These are phyloP conservation scores for Gasteruption jaculator DNA, from an alignment of 2,888 invertebrate genomes.

Conservation along the genomic window DNA sequence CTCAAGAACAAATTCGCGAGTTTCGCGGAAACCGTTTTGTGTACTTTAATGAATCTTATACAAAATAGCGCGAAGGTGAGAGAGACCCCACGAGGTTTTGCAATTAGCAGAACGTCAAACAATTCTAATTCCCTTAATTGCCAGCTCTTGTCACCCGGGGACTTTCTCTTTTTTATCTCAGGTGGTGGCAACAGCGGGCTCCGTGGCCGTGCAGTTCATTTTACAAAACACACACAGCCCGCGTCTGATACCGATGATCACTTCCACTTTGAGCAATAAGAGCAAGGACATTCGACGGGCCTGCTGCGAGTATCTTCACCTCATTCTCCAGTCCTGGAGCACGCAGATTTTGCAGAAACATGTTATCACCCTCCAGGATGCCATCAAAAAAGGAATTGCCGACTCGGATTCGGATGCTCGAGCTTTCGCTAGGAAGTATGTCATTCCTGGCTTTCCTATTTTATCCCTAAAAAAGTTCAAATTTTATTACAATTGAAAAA, in stretches of 20 bases:
- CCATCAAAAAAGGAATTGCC: constrained; percentile 78
- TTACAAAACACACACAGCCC: constrained; percentile 78
- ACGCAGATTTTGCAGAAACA: constrained; percentile 78
- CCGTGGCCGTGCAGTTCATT: constrained; percentile 82
- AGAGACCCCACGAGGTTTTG: constrained; percentile 4
- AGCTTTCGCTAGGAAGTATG: constrained; percentile 74
- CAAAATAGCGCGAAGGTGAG: constrained; percentile 94
- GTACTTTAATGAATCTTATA: constrained; percentile 81
- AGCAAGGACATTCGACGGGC: constrained; percentile 84
- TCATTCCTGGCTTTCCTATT: constrained; percentile 14
- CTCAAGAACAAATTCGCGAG: constrained; percentile 80
- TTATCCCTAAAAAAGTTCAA: constrained; percentile 1
- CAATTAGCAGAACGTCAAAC: not conserved
- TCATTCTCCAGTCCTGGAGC: constrained; percentile 85
- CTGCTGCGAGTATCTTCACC: constrained; percentile 77
- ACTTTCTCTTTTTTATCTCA: constrained; percentile 40
- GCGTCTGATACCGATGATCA: constrained; percentile 75
- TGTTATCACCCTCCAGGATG: constrained; percentile 71
- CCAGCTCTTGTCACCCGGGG: not conserved
- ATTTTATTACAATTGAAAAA: not conserved
- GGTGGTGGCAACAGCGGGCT: constrained; percentile 86
- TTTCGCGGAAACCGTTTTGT: constrained; percentile 78
- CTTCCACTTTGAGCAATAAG: constrained; percentile 75
- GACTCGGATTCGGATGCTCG: constrained; percentile 93
- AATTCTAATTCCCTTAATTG: not conserved